Conservation (phyloP, 2,797 vertebrate species). For the Moxostoma hubbsi region DNA sequence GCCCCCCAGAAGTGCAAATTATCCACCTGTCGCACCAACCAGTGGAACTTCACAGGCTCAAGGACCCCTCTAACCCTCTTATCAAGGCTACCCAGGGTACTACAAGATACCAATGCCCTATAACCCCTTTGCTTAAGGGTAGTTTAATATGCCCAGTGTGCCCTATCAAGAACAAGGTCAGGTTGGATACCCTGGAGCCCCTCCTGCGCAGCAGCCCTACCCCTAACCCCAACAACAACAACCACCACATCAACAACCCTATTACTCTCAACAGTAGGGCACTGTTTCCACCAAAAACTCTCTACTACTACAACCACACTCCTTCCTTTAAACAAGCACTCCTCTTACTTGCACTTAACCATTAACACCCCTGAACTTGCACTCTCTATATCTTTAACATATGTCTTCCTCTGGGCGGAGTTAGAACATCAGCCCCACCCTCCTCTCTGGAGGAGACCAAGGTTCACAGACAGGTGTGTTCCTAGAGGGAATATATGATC, state of each 20-base stretch:
- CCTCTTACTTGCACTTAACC: conserved; percentile 40
- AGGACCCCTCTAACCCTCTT: conserved; percentile 92
- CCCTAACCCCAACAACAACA: conserved; percentile 70
- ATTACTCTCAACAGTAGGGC: conserved; percentile 88
- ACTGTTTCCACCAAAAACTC: background rate
- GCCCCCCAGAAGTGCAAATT: conserved; percentile 64
- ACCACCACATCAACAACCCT: conserved; percentile 82
- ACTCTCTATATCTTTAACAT: conserved; percentile 41
- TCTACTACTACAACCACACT: conserved; percentile 27
- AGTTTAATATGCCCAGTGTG: conserved; percentile 88
- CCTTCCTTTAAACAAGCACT: conserved; percentile 50
- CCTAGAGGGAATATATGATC: conserved; percentile 29
- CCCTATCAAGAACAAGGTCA: conserved; percentile 87
- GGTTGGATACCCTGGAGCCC: conserved; percentile 83
- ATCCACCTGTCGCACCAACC: conserved; percentile 73
- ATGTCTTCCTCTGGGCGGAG: conserved; percentile 41
- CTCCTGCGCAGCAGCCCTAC: conserved; percentile 84
- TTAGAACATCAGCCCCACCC: conserved; percentile 39
- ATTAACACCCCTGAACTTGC: conserved; percentile 39
- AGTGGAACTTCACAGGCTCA: conserved; percentile 83
- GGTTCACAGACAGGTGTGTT: conserved; percentile 22
- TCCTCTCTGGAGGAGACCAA: conserved; percentile 1
- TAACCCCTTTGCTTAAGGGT: conserved; percentile 90
- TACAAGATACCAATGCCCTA: conserved; percentile 93
- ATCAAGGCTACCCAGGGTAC: conserved; percentile 92